Evolutionary conservation across 2,888 invertebrate species (phyloP).

Genomic region (Eustalomyia histrio): DNA sequence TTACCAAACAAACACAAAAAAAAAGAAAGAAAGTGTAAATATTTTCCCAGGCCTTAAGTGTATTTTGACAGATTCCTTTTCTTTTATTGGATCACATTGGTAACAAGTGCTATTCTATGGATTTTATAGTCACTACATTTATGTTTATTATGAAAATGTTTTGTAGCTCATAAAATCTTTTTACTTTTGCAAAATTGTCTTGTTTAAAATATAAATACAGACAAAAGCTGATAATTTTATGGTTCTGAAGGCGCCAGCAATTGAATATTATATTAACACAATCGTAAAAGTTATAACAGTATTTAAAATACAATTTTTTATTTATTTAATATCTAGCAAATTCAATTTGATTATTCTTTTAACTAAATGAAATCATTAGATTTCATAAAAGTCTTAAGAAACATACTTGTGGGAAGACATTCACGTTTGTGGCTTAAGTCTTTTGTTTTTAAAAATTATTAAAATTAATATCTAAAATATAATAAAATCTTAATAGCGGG

Average conservation of each 20-base stretch:
- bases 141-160: slow-evolving; percentile 15
- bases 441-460: slow-evolving; percentile 21
- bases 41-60: slow-evolving; percentile 74
- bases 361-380: not conserved
- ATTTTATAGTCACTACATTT: slow-evolving; percentile 30
- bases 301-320: not conserved
- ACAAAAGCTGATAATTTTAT: slow-evolving; percentile 54
- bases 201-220: not conserved
- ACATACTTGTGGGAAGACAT: slow-evolving; percentile 5
- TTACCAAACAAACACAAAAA: not conserved
- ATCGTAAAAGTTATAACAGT: too few species aligned
- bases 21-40: slow-evolving; percentile 71
- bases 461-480: slow-evolving; percentile 41
- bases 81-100: slow-evolving; percentile 73
- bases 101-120: slow-evolving; percentile 4
- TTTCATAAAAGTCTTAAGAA: slow-evolving; percentile 32
- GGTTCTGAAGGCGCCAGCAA: slow-evolving; percentile 50
- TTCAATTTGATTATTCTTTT: not conserved
- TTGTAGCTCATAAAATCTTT: slow-evolving; percentile 33
- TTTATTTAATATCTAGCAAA: not conserved
- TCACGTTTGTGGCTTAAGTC: slow-evolving; percentile 20
- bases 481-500: slow-evolving; percentile 14
- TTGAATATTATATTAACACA: too few species aligned
- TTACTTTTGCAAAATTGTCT: slow-evolving; percentile 48
- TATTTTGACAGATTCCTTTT: slow-evolving; percentile 72